These are phyloP conservation scores for Panthera uncia DNA, from an alignment of 2,113 vertebrate genomes.

Conservation along the genomic window DNA sequence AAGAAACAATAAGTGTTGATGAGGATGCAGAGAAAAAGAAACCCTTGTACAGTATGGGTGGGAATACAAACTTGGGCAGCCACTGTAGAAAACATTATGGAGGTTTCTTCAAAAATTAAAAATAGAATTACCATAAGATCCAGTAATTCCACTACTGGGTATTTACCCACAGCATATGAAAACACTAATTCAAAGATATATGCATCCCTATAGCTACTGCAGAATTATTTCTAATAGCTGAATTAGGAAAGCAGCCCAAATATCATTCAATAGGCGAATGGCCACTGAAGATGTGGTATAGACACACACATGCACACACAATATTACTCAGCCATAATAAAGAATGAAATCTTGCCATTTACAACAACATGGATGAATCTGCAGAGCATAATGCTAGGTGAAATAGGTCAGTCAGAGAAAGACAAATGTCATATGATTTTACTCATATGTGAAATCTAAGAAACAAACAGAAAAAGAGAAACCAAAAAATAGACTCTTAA, in stretches of 20 bases:
- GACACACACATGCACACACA: not conserved
- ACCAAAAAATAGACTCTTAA: not conserved
- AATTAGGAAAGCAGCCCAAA: not conserved
- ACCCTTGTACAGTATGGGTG: too few species aligned
- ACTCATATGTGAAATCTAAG: not conserved
- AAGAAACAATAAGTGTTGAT: too few species aligned
- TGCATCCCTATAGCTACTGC: not conserved
- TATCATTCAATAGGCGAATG: not conserved
- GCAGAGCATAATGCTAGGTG: not conserved
- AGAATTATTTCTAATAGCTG: not conserved
- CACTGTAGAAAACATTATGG: too few species aligned
- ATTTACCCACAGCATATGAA: not conserved
- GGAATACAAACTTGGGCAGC: too few species aligned
- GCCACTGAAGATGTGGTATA: not conserved
- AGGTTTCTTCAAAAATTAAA: too few species aligned
- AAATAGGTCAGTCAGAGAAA: not conserved
- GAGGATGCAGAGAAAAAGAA: too few species aligned
- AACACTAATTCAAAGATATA: not conserved
- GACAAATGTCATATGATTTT: not conserved
- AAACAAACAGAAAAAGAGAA: not conserved
- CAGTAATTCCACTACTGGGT: too few species aligned
- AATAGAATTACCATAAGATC: too few species aligned
- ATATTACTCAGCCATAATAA: not conserved
- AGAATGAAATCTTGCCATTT: not conserved
- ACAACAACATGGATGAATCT: not conserved